Evolutionary conservation across 1,140 invertebrate genomes (phyloP).

Genomic region (Plectrocnemia conspersa): DNA sequence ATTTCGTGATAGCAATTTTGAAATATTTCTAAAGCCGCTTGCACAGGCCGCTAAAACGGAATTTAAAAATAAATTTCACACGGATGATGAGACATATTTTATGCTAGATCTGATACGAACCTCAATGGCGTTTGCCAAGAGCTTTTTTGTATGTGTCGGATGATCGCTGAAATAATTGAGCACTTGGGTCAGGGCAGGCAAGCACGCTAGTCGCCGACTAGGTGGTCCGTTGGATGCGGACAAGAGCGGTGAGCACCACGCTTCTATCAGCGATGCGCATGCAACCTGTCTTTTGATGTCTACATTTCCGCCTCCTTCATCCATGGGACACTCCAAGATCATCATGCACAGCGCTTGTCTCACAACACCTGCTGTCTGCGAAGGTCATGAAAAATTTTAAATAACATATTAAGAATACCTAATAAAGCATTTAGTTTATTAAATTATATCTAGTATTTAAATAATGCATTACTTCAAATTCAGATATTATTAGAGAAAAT

Average conservation of each 20-base stretch:
- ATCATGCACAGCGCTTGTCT: slow-evolving; percentile 46
- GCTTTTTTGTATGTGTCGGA: slow-evolving; percentile 53
- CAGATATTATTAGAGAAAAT: no score
- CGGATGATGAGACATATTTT: background rate
- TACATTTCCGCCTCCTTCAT: slow-evolving; percentile 47
- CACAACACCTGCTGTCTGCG: slow-evolving; percentile 45
- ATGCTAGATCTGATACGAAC: slow-evolving; percentile 26
- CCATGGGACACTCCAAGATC: slow-evolving; percentile 55
- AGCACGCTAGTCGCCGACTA: slow-evolving; percentile 36
- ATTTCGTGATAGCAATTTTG: slow-evolving; percentile 22
- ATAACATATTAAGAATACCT: no score
- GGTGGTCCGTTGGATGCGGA: slow-evolving; percentile 24
- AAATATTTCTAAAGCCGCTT: slow-evolving; percentile 28
- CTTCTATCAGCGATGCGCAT: slow-evolving; percentile 38
- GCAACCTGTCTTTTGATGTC: slow-evolving; percentile 46
- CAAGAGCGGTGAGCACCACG: slow-evolving; percentile 31
- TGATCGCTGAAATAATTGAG: slow-evolving; percentile 44
- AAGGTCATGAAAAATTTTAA: no score
- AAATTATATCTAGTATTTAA: no score
- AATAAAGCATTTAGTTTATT: no score
- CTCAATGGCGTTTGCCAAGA: slow-evolving; percentile 47
- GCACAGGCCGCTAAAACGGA: slow-evolving; percentile 29
- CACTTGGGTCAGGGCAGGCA: slow-evolving; percentile 46
- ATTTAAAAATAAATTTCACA: background rate
- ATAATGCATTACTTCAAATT: no score